These are phyloP conservation scores for Phylloscopus trochilus DNA, from an alignment of 2,113 vertebrate genomes.

Conservation along the genomic window DNA sequence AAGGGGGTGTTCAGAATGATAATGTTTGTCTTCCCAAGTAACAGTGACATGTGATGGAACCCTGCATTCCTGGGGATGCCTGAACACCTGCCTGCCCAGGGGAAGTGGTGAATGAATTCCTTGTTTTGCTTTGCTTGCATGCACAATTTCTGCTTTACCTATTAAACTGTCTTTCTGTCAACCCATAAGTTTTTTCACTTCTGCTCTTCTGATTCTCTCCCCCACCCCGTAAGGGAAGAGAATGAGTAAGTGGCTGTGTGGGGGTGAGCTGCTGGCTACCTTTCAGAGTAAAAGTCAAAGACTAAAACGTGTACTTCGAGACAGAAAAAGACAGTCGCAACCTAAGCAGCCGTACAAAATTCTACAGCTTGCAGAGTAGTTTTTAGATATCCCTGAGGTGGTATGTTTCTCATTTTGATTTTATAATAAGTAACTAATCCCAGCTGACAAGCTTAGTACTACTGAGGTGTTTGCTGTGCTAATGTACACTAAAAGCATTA, in stretches of 20 bases:
- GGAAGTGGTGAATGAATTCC: not conserved
- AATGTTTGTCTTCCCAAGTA: not conserved
- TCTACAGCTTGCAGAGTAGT: not conserved
- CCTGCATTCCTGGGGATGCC: not conserved
- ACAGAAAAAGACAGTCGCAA: not conserved
- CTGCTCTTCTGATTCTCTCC: not conserved
- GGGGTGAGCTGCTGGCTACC: not conserved
- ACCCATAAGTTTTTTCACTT: not conserved
- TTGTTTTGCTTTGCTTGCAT: not conserved
- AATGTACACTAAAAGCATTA: not conserved
- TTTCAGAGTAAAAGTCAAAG: not conserved
- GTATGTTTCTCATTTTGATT: not conserved
- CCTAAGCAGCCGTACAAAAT: not conserved
- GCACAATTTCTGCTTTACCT: not conserved
- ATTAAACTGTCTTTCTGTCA: not conserved
- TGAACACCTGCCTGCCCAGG: not conserved
- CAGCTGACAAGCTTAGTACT: not conserved
- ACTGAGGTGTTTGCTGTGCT: not conserved
- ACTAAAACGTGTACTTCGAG: not conserved
- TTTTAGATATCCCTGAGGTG: not conserved
- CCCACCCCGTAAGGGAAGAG: not conserved
- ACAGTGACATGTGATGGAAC: not conserved
- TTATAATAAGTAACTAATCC: not conserved
- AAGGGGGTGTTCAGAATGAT: not conserved
- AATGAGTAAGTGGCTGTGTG: not conserved